A percentile compares a stretch with the other conserved stretches of the same genome.
phyloP scores from a whole-genome alignment of 2,113 vertebrate genomes.

The Peromyscus maniculatus region DNA sequence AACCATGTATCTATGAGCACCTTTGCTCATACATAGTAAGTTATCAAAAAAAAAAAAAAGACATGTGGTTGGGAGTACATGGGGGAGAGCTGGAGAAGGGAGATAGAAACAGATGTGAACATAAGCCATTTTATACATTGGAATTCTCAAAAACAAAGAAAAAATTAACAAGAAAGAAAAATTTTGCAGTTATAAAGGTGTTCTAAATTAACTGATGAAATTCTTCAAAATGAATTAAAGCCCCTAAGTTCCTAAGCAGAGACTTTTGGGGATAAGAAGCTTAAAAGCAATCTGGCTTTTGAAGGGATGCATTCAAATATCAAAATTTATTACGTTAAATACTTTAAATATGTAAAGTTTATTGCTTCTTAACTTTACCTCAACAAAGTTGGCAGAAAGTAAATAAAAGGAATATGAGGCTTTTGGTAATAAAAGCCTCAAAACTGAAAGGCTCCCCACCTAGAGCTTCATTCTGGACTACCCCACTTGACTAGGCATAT shows the following conservation, averaged over 20 bases:
- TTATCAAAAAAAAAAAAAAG: not conserved
- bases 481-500: not conserved
- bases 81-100: not conserved
- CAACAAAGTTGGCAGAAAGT: not conserved
- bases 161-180: constrained; percentile 4
- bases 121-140: not conserved
- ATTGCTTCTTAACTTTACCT: not conserved
- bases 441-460: not conserved
- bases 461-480: not conserved
- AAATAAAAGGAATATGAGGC: not conserved
- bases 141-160: not conserved
- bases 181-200: constrained; percentile 27
- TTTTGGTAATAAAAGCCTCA: not conserved
- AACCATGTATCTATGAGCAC: not conserved
- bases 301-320: not conserved
- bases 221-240: constrained; percentile 36
- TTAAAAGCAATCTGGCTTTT: not conserved
- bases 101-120: not conserved
- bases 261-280: constrained; percentile 29
- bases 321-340: not conserved
- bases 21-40: not conserved
- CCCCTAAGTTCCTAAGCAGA: not conserved
- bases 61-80: not conserved
- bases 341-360: constrained; percentile 47
- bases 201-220: constrained; percentile 4